Conservation (phyloP, 1,140 invertebrate species). For the Sminthurinus signatus region DNA sequence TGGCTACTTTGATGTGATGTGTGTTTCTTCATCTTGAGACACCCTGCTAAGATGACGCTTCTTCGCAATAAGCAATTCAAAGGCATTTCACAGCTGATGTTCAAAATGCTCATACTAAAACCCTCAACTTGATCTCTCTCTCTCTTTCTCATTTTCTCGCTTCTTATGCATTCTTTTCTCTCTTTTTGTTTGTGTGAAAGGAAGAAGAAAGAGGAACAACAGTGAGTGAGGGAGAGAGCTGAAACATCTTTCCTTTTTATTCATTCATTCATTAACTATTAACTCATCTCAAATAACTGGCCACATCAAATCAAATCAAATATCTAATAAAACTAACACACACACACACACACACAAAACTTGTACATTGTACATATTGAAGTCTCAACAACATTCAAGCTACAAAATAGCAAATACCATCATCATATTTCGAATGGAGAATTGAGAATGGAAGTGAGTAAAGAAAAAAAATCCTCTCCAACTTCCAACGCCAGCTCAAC, state of each 20-base stretch:
- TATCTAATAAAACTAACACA: constrained; percentile 12
- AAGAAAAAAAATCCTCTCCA: too few relatives aligned
- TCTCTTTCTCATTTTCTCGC: neutral
- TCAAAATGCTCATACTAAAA: too few relatives aligned
- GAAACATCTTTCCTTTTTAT: neutral
- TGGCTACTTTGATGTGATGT: too few relatives aligned
- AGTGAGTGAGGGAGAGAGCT: too few relatives aligned
- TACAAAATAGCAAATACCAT: too few relatives aligned
- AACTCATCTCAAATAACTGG: constrained; percentile 10
- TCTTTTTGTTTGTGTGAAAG: neutral
- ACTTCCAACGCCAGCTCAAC: too few relatives aligned
- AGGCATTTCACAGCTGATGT: constrained; percentile 5
- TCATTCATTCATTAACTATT: constrained; percentile 17
- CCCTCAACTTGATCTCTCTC: neutral
- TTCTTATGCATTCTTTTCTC: neutral
- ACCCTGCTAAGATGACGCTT: neutral
- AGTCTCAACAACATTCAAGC: too few relatives aligned
- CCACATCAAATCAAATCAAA: constrained; percentile 11
- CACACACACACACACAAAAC: neutral
- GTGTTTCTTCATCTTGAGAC: too few relatives aligned
- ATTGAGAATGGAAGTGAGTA: too few relatives aligned
- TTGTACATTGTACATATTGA: neutral
- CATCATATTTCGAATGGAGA: too few relatives aligned
- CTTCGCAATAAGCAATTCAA: constrained; percentile 9
- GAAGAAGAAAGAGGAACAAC: too few relatives aligned